Evolutionary conservation across 1,140 invertebrate genomes (phyloP).

Genomic region (Tetragnatha versicolor): DNA sequence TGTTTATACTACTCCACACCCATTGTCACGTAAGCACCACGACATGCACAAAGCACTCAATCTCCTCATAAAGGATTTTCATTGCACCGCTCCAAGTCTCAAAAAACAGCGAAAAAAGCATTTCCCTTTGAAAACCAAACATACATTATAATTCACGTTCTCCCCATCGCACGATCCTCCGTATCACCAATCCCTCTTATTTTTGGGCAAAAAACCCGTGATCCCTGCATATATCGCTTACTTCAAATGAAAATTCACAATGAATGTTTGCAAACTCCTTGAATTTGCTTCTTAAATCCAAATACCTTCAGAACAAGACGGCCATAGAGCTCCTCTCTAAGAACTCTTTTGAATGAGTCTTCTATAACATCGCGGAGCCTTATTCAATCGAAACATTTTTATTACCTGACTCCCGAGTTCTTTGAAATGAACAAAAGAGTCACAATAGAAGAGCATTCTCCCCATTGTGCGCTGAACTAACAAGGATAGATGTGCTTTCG

Average conservation of each 20-base stretch:
- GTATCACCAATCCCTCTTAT: neutral
- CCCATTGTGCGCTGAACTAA: conserved; percentile 36
- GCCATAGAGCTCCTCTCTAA: neutral
- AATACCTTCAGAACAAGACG: conserved; percentile 4
- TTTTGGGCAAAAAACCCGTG: neutral
- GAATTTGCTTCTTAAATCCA: conserved; percentile 14
- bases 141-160: neutral
- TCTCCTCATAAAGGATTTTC: no score
- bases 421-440: conserved; percentile 28
- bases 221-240: neutral
- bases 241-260: conserved; percentile 2
- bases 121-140: neutral
- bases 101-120: no score
- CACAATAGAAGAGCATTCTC: neutral
- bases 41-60: no score
- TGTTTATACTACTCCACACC: no score
- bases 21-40: no score
- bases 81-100: no score
- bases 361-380: neutral
- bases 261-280: conserved; percentile 11
- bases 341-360: neutral
- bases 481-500: conserved; percentile 26
- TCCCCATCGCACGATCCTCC: neutral
- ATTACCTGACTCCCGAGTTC: neutral
- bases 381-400: conserved; percentile 33